Percentiles rank a stretch among this genome's conserved stretches.
Conservation (phyloP, 2,797 vertebrate species). For the Galago senegalensis region DNA sequence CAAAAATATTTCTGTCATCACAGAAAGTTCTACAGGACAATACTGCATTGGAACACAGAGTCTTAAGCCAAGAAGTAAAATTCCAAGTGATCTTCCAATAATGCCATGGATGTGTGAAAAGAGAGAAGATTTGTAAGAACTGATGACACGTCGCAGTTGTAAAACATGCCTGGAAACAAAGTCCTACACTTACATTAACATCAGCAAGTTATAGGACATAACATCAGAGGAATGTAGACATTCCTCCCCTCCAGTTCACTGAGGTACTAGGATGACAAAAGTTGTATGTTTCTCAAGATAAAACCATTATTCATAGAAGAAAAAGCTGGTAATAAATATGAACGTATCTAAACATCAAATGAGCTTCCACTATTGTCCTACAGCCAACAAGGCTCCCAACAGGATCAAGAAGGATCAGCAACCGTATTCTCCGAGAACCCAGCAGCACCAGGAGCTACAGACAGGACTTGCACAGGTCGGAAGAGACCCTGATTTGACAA, state of each 20-base stretch:
- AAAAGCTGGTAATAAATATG: background rate
- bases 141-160: background rate
- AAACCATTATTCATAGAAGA: background rate
- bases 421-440: background rate
- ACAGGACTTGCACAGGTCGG: background rate
- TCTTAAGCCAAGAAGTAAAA: slow-evolving; percentile 47
- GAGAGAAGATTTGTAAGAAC: background rate
- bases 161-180: slow-evolving; percentile 23
- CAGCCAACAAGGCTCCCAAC: background rate
- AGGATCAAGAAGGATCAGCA: background rate
- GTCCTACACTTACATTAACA: background rate
- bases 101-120: slow-evolving; percentile 14
- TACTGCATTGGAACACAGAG: background rate
- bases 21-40: slow-evolving; percentile 35
- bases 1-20: background rate
- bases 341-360: background rate
- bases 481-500: background rate
- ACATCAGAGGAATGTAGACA: background rate
- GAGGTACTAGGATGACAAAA: background rate
- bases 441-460: background rate
- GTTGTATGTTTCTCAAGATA: background rate
- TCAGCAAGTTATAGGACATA: background rate
- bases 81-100: slow-evolving; percentile 25
- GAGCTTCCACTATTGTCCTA: background rate
- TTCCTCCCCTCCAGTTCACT: background rate